Evolutionary conservation across 2,797 vertebrate genomes (phyloP).

Genomic region (Adelosebastes latens): DNA sequence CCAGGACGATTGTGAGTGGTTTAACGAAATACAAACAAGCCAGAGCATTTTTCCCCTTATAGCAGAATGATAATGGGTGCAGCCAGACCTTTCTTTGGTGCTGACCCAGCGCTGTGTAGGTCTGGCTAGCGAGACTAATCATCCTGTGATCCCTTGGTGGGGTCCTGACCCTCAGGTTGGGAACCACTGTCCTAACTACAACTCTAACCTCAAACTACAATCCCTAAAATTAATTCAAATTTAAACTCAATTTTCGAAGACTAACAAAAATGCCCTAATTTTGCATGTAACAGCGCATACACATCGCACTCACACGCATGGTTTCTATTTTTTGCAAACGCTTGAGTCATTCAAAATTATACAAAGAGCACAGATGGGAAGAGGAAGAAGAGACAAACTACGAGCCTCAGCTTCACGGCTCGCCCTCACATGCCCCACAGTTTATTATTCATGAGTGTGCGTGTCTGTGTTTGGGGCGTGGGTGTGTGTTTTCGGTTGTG

Average conservation of each 20-base stretch:
- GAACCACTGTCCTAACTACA: not conserved
- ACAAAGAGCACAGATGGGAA: conserved; percentile 9
- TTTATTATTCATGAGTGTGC: conserved; percentile 50
- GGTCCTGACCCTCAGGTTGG: too few species aligned
- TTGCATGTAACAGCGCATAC: not conserved
- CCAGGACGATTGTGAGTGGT: not conserved
- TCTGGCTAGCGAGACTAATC: too few species aligned
- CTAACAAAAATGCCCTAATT: not conserved
- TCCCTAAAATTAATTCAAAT: not conserved
- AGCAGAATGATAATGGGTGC: not conserved
- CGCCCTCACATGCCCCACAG: conserved; percentile 20
- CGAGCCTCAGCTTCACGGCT: not conserved
- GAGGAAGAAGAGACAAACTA: conserved; percentile 9
- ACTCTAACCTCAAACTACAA: not conserved
- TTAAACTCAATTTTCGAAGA: not conserved
- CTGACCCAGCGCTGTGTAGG: too few species aligned
- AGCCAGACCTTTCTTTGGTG: not conserved
- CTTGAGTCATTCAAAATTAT: conserved; percentile 1
- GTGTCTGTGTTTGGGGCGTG: conserved; percentile 9
- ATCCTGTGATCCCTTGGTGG: too few species aligned
- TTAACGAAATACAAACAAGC: not conserved
- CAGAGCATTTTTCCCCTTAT: not conserved
- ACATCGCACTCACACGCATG: not conserved
- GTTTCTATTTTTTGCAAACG: not conserved
- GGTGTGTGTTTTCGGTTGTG: conserved; percentile 23